A percentile compares a stretch with the other conserved stretches of the same genome.
These are phyloP conservation scores for Anaspis maculata DNA, from an alignment of 2,888 invertebrate genomes.

Conservation along the genomic window DNA sequence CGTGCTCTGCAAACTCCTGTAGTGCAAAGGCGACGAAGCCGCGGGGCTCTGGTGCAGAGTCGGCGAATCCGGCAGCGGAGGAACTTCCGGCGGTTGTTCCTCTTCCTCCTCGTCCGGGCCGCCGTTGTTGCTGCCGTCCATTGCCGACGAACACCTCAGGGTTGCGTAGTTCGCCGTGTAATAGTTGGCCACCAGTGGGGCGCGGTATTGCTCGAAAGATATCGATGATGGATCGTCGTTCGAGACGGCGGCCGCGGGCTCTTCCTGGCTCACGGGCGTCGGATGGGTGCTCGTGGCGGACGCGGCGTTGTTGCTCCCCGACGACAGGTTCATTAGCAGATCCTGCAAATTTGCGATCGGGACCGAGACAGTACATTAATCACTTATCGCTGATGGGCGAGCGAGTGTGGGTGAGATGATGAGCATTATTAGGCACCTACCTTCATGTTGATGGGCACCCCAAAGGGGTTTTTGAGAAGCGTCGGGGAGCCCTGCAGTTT, in stretches of 20 bases:
- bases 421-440: too few relatives aligned
- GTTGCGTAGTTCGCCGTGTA: conserved; percentile 47
- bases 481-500: conserved; percentile 54
- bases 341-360: too few relatives aligned
- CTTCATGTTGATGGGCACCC: conserved; percentile 61
- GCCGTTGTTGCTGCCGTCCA: too few relatives aligned
- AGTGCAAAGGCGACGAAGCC: conserved; percentile 33
- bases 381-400: too few relatives aligned
- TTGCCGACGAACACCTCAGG: conserved; percentile 30
- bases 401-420: too few relatives aligned
- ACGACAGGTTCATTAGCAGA: conserved; percentile 50
- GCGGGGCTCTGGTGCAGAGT: conserved; percentile 31
- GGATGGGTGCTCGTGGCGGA: conserved; percentile 32
- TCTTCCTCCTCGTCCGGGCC: too few relatives aligned
- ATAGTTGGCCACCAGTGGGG: conserved; percentile 47
- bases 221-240: conserved; percentile 38
- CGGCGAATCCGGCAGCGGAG: conserved; percentile 37
- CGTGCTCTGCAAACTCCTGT: conserved; percentile 39
- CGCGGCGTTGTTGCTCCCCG: conserved; percentile 39
- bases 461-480: conserved; percentile 53
- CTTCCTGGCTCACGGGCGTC: conserved; percentile 38
- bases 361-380: too few relatives aligned
- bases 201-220: conserved; percentile 46
- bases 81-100: conserved; percentile 34
- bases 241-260: too few relatives aligned